These are phyloP conservation scores for Mycalesis mineus DNA, from an alignment of 2,888 invertebrate species.

Conservation along the genomic window DNA sequence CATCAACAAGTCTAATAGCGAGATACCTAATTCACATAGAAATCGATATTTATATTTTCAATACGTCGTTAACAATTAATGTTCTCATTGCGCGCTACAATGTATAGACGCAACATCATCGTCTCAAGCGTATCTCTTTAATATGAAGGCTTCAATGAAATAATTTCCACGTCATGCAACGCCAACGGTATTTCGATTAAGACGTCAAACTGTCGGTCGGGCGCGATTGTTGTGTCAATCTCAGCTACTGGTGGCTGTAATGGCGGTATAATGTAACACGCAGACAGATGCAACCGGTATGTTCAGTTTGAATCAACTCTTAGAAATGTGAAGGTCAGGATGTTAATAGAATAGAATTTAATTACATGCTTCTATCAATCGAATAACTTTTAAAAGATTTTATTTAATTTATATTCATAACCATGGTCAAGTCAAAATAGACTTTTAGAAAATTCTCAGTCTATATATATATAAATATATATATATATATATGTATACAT, in stretches of 20 bases:
- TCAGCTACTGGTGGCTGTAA: slow-evolving; percentile 2
- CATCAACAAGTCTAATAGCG: too few relatives aligned
- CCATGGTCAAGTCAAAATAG: too few relatives aligned
- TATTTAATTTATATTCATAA: too few relatives aligned
- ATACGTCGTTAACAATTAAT: not conserved
- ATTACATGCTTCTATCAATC: too few relatives aligned
- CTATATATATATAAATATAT: too few relatives aligned
- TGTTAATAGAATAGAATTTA: not conserved
- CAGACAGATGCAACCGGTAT: not conserved
- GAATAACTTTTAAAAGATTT: too few relatives aligned
- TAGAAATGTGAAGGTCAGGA: slow-evolving; percentile 1
- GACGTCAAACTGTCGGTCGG: slow-evolving; percentile 9
- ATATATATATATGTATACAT: too few relatives aligned
- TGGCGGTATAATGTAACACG: not conserved
- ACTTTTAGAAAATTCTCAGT: too few relatives aligned
- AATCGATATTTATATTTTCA: too few relatives aligned
- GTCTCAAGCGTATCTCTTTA: not conserved
- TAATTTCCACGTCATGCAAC: slow-evolving; percentile 9
- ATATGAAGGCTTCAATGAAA: slow-evolving; percentile 3
- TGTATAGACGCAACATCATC: slow-evolving; percentile 3
- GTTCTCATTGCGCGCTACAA: not conserved
- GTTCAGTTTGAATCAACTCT: not conserved
- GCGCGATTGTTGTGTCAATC: slow-evolving; percentile 19
- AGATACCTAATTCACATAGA: too few relatives aligned
- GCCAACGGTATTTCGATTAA: slow-evolving; percentile 9